Base-by-base conservation (phyloP, 2,113 vertebrate genomes). In the Carassius gibelio region DNA sequence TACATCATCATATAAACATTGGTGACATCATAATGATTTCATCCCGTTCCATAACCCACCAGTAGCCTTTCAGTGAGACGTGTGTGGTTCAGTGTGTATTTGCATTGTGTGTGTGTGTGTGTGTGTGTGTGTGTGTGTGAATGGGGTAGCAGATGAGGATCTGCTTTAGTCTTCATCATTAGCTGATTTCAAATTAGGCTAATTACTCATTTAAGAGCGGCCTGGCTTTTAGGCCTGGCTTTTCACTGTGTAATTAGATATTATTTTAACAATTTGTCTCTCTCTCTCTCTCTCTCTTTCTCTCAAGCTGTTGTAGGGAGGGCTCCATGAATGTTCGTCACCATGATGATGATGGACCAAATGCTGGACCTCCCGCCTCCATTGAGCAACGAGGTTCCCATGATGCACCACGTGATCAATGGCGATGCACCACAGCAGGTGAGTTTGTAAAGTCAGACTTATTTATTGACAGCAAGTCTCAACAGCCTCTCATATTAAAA, bases 341-440 rank as follows among this genome's bases (percentile, higher is more conserved):
- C 96, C 91, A 96, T 96, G 96, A 97, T 96, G 95, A 97, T 96
- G 96, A 96, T 94, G 92, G 96, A 96, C 94, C 96, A 96, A 88
- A 96, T 96, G 90, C 94, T 96, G 95, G 96, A 96, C 84, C 94
- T 96, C 94, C 93, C 95, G 30, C 94, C 95, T 15, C 79, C 96
- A 94, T 94, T 97, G 91, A 95, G 95, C 5, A 95, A 94, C 88
- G 96, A 96, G 90, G 94, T 96, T 69, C 92, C 96, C 89, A 96
- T 96, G 95, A 96, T 96, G 96, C 95, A 96, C 45, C 96, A 96
- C 93, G 90, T 96, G 30, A 93, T 97, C 72, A 96, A 95, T 3
- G 95, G 95, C 81, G 96, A 96, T 8, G 95, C 95, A 52, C 93
- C 96, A 1, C 96, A 96, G 91, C 96, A 97, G 95, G 96, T 96